Conservation (phyloP, 2,888 invertebrate genomes). For the Brenthis daphne region DNA sequence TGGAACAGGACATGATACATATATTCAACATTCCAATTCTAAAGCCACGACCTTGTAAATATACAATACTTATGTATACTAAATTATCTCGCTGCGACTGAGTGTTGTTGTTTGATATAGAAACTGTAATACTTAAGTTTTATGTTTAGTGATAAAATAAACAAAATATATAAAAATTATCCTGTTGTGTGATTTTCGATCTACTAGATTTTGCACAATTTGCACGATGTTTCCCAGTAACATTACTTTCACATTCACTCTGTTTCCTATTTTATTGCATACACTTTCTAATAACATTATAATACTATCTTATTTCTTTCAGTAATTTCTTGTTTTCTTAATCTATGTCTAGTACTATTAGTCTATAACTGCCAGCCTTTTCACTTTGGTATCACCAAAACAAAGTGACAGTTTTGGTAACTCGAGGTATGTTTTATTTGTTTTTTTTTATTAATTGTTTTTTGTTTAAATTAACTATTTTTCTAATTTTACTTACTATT, state of each 20-base stretch:
- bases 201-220: slow-evolving; percentile 58
- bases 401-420: slow-evolving; percentile 28
- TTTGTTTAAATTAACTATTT: not conserved
- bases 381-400: slow-evolving; percentile 39
- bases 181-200: slow-evolving; percentile 63
- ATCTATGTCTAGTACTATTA: slow-evolving; percentile 46
- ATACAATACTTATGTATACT: slow-evolving; percentile 59
- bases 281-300: slow-evolving; percentile 66
- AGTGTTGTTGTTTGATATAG: slow-evolving; percentile 80
- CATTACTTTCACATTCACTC: slow-evolving; percentile 58
- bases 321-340: slow-evolving; percentile 48
- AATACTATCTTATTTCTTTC: slow-evolving; percentile 59
- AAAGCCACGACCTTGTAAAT: slow-evolving; percentile 72
- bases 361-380: slow-evolving; percentile 47
- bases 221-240: slow-evolving; percentile 63
- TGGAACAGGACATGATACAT: slow-evolving; percentile 48
- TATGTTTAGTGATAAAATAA: slow-evolving; percentile 82
- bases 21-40: slow-evolving; percentile 48
- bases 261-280: slow-evolving; percentile 59
- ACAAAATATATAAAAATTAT: slow-evolving; percentile 70
- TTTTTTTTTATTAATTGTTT: not conserved
- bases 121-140: slow-evolving; percentile 81
- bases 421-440: slow-evolving; percentile 27
- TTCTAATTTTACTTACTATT: too few species aligned
- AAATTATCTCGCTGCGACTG: slow-evolving; percentile 77